Evolutionary conservation across 2,888 invertebrate species (phyloP), one percentile per base, ranked within the genome.

Genomic region (Galerucella nymphaeae): DNA sequence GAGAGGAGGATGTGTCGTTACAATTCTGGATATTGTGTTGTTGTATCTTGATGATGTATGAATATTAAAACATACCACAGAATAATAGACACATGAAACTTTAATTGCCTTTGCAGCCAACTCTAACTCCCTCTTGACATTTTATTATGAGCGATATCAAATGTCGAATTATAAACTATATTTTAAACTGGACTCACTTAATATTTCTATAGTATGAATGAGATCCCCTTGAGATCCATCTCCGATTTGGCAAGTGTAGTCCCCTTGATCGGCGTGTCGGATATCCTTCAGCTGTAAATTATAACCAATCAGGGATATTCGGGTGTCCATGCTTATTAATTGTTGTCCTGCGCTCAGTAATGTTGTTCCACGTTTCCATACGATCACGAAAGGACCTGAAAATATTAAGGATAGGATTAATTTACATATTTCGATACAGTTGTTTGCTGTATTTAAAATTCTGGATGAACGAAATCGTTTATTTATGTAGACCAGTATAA

Each of bases 191-290:
- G 13, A 85, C 87, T 86, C 78, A 87, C 90, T 89, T 58, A 89
- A 82, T 76, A 90, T 89, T 82, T 89, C 89, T 45, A 90, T 87
- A n/a, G 88, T 88, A 82, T 89, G 89, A 23, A 88, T 88, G 72
- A 89, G 87, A 78, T 89, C 89, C 30, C 88, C 86, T 69, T 87
- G 87, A n/a, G 87, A 86, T 23, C 88, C 88, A 72, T 89, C 89
- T 42, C 89, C 88, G 63, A 90, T 87, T 80, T 89, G 89, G 81
- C 90, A 90, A 50, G 89, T 88, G 82, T 90, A 90, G 81, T 89
- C 89, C 2, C 89, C 90, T 66, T 89, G 89, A 81, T 90, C 89
- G 57, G 87, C 84, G 53, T 88, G 87, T 75, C 85, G 85, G 63
- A 89, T 88, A 76, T 88, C 88, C 74, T 87, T 85, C 73, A 90